A percentile compares a stretch with the other conserved stretches of the same genome.
Conservation (phyloP, 2,888 invertebrate species). For the Ellobium chinense region DNA sequence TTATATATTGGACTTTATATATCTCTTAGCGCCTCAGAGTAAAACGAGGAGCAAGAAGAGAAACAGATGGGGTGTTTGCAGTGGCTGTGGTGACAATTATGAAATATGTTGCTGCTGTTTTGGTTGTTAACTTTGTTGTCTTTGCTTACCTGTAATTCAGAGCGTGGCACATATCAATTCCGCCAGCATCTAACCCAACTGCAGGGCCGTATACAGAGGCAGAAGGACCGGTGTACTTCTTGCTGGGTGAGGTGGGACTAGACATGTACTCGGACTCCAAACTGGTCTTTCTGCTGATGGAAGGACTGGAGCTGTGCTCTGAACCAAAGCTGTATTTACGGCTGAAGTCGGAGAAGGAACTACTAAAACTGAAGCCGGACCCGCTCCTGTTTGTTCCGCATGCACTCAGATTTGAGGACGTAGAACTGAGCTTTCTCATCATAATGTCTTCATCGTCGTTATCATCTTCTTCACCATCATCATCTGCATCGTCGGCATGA, state of each 20-base stretch:
- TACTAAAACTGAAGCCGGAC: conserved; percentile 8
- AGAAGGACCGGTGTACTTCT: conserved; percentile 12
- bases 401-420: neutral
- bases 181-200: neutral
- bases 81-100: too few species aligned
- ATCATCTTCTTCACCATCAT: neutral
- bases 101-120: too few species aligned
- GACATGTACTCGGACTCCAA: conserved; percentile 19
- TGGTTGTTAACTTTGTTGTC: too few species aligned
- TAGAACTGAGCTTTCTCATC: neutral
- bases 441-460: neutral
- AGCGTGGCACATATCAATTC: conserved; percentile 11
- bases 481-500: neutral
- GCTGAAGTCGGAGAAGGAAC: neutral
- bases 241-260: neutral
- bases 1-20: too few species aligned
- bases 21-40: too few species aligned
- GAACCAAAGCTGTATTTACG: neutral
- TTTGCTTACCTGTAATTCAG: conserved; percentile 24
- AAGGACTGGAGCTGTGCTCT: neutral
- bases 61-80: too few species aligned
- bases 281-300: conserved; percentile 3
- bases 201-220: neutral
- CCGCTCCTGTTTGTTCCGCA: neutral
- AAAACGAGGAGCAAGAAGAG: too few species aligned